Evolutionary conservation across 2,888 invertebrate species (phyloP).

Genomic region (Parnassius mnemosyne): DNA sequence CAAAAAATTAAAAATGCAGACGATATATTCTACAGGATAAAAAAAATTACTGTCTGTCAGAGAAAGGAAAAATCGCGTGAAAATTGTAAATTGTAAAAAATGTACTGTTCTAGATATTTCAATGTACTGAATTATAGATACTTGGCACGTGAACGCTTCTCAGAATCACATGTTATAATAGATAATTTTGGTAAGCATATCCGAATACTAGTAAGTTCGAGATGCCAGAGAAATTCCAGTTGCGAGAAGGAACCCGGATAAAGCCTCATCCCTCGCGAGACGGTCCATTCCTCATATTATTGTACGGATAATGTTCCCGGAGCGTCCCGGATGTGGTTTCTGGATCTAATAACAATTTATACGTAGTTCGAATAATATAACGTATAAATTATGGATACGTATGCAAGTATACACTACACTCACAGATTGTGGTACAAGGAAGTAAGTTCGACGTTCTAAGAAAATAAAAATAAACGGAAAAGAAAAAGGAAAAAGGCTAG

Average conservation of each 20-base stretch:
- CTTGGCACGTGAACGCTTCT: not conserved
- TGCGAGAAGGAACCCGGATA: conserved; percentile 20
- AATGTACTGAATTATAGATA: not conserved
- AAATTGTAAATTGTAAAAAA: too few species aligned
- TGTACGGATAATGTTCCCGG: conserved; percentile 21
- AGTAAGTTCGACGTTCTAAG: not conserved
- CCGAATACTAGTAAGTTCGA: conserved; percentile 4
- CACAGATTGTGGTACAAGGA: conserved; percentile 3
- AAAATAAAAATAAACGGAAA: not conserved
- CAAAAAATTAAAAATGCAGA: too few species aligned
- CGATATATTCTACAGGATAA: too few species aligned
- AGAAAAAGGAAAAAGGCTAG: too few species aligned
- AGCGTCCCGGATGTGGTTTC: conserved; percentile 20
- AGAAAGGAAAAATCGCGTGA: too few species aligned
- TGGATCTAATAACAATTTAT: conserved; percentile 27
- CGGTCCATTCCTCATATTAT: conserved; percentile 23
- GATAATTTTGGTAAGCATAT: not conserved
- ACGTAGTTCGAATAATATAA: conserved; percentile 24
- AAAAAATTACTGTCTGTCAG: too few species aligned
- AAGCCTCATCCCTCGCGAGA: conserved; percentile 20
- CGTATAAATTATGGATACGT: conserved; percentile 23
- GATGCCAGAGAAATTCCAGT: conserved; percentile 9
- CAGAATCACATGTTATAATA: not conserved
- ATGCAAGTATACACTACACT: conserved; percentile 14
- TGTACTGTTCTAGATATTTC: too few species aligned